Percentiles rank a stretch among this genome's conserved stretches.
These are phyloP conservation scores for Cygnus olor DNA, from an alignment of 2,797 vertebrate species.

Conservation along the genomic window DNA sequence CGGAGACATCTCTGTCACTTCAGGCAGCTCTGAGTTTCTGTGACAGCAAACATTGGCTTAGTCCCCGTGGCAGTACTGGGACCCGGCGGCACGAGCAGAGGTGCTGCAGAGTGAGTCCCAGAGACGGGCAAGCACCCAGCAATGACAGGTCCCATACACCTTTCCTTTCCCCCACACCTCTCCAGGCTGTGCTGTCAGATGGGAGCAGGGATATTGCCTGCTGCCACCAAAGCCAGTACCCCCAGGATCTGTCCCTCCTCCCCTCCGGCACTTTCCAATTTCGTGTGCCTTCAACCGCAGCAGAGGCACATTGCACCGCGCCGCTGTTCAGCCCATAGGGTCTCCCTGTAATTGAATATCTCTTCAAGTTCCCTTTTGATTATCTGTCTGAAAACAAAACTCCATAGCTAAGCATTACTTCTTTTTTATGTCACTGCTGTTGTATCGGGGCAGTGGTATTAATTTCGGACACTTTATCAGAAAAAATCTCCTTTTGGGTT, in stretches of 20 bases:
- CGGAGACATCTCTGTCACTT: constrained; percentile 4
- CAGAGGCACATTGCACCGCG: fast-evolving
- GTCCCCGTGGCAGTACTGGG: neutral
- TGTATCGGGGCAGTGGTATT: constrained; percentile 33
- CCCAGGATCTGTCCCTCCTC: neutral
- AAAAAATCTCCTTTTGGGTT: neutral
- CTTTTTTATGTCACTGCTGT: constrained; percentile 38
- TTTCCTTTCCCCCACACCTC: neutral
- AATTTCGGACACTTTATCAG: neutral
- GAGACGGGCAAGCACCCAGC: neutral
- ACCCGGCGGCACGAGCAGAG: fast-evolving
- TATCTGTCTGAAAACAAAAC: constrained; percentile 65
- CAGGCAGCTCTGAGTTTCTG: neutral
- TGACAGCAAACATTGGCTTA: neutral
- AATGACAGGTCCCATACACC: fast-evolving
- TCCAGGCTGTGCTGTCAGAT: neutral
- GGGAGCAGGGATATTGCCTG: neutral
- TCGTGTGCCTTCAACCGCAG: neutral
- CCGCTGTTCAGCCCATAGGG: neutral
- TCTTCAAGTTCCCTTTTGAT: constrained; percentile 45
- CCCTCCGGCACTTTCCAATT: neutral
- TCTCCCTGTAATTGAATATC: constrained; percentile 30
- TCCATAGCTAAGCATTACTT: constrained; percentile 56
- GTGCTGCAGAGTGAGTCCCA: neutral
- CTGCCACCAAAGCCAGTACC: neutral